Conservation (phyloP, 2,113 vertebrate species). For the Boulengeromyrus knoepffleri region DNA sequence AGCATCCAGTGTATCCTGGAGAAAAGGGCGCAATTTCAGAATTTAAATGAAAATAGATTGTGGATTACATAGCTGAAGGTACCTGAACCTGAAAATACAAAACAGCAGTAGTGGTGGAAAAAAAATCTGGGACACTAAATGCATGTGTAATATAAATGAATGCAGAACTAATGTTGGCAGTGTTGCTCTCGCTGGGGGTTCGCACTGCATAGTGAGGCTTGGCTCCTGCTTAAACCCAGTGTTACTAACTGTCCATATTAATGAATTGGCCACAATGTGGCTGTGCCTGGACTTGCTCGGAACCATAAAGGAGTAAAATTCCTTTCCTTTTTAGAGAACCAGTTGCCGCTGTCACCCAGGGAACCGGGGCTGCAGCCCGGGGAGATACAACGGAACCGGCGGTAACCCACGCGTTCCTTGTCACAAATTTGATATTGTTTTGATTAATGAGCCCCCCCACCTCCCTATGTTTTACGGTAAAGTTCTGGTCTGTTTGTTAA, state of each 20-base stretch:
- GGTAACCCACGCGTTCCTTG: conserved; percentile 13
- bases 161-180: conserved; percentile 13
- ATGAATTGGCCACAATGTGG: conserved; percentile 10
- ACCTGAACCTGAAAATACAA: background rate
- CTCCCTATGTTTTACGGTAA: background rate
- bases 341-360: background rate
- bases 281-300: background rate
- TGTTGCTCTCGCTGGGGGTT: background rate
- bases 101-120: background rate
- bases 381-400: background rate
- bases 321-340: background rate
- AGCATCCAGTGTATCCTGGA: background rate
- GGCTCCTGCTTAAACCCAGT: background rate
- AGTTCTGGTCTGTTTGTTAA: background rate
- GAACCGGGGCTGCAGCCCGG: background rate
- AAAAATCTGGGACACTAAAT: conserved; percentile 1
- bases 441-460: background rate
- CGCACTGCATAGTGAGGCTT: background rate
- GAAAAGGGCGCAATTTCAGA: background rate
- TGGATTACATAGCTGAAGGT: background rate
- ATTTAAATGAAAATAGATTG: background rate
- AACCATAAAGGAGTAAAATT: conserved; percentile 10
- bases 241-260: conserved; percentile 11
- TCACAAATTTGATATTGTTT: conserved; percentile 12
- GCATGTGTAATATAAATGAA: conserved; percentile 14